phyloP scores from a whole-genome alignment of 2,888 invertebrate genomes.

The Chymomyza amoena region DNA sequence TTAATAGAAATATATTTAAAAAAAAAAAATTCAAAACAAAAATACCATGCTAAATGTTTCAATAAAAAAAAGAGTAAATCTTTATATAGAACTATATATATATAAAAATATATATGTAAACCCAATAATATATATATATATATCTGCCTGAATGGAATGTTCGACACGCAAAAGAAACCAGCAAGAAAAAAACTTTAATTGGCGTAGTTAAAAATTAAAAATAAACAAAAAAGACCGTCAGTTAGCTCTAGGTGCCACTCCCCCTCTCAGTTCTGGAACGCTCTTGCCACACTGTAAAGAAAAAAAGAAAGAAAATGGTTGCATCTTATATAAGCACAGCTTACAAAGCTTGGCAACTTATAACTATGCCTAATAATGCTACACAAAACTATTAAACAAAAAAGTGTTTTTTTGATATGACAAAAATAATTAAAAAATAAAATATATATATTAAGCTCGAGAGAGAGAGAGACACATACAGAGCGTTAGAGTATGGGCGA shows the following conservation, averaged over 20 bases:
- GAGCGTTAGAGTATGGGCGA: neutral
- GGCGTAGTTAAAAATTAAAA: conserved; percentile 1
- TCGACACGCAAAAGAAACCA: conserved; percentile 18
- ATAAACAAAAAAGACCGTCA: neutral
- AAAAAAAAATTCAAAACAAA: conserved; percentile 30
- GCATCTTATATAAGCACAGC: neutral
- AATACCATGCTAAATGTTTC: conserved; percentile 67
- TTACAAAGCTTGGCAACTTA: neutral
- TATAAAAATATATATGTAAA: conserved; percentile 16
- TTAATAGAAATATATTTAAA: conserved; percentile 60
- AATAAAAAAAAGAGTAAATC: conserved; percentile 36
- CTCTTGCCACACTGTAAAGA: neutral
- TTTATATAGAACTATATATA: conserved; percentile 35
- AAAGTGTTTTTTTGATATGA: neutral
- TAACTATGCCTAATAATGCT: neutral
- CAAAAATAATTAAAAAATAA: neutral
- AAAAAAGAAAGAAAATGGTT: too few relatives aligned
- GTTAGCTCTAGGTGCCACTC: neutral
- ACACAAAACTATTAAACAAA: neutral
- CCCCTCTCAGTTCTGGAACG: neutral
- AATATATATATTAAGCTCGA: neutral
- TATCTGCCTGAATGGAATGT: conserved; percentile 13
- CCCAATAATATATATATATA: conserved; percentile 2
- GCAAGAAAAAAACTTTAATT: neutral
- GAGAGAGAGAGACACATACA: too few relatives aligned